Evolutionary conservation across 2,797 vertebrate species (phyloP), one percentile per base, ranked within the genome.

Genomic region (Corythornis leucogaster): DNA sequence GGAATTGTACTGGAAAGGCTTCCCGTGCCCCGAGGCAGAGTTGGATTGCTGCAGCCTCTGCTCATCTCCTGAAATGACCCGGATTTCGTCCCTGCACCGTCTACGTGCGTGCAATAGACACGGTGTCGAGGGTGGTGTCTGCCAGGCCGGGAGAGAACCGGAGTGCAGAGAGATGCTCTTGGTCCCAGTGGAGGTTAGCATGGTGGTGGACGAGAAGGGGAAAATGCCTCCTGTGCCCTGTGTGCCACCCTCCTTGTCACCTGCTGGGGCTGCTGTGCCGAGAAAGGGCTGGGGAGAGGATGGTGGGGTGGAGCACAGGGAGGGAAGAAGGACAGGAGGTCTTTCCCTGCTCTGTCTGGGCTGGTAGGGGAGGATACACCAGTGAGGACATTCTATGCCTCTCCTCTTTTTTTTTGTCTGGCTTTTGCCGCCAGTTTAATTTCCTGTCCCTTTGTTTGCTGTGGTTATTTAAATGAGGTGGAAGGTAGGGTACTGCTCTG

Each of bases 371-470:
- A 88, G 31, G 53, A 88, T 35, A 38, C 30, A 45, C 16, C 2
- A 6, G 30, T 0, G 6, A 84, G 58, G 68, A 58, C 68, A 3
- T 5, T 24, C 46, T 74, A 1, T 21, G 10, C 62, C 30, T 40
- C 17, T n/a, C 11, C 19, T 53, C 14, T 40, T 40, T 40, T 69
- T 69, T 58, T 58, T 73, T 68, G 80, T 78, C 14, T 21, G 0
- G 6, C 30, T 55, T 63, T 70, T 85, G 66, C 43, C 2, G 0
- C 8, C 51, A 68, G 24, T 92, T 93, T 85, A 25, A 57, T 94
- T 93, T 73, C 64, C 64, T 0, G 6, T 80, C 62, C 30, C 69
- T 93, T 95, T 90, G 94, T 94, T 92, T 92, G 58, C 66, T 51
- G 62, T 3, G 0, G 54, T 69, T 61, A 91, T 91, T 90, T 86